phyloP scores from a whole-genome alignment of 1,140 invertebrate species.

The Lucilia cuprina region DNA sequence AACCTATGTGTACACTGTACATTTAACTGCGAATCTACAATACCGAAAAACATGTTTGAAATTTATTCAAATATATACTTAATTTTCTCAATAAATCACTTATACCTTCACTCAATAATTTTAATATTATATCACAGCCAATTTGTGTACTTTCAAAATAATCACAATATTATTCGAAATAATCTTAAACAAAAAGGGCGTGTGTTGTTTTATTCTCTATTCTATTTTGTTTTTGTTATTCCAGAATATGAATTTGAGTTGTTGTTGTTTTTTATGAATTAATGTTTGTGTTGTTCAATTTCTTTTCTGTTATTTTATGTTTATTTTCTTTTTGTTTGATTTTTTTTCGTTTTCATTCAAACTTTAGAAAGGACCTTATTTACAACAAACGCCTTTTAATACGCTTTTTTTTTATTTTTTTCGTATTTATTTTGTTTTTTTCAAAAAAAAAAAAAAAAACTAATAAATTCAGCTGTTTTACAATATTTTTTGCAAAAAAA shows the following conservation, averaged over 20 bases:
- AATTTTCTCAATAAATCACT: too few species aligned
- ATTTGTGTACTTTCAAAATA: neutral
- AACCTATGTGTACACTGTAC: too few species aligned
- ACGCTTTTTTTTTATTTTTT: neutral
- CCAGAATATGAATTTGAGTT: neutral
- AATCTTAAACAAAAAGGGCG: neutral
- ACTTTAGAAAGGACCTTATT: neutral
- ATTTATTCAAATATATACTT: too few species aligned
- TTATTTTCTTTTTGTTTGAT: neutral
- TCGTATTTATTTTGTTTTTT: neutral
- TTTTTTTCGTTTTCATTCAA: neutral
- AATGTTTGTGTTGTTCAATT: neutral
- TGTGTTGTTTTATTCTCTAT: neutral
- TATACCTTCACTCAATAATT: too few species aligned
- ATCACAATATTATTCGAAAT: neutral
- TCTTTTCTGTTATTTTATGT: neutral
- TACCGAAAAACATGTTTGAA: too few species aligned
- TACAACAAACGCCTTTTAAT: neutral
- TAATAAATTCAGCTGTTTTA: constrained; percentile 11
- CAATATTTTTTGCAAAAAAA: neutral
- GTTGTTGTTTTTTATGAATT: neutral
- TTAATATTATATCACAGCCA: too few species aligned
- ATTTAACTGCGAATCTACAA: too few species aligned
- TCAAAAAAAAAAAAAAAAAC: too few species aligned
- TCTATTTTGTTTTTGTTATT: neutral